Percentiles rank a stretch among this genome's conserved stretches.
phyloP scores from a whole-genome alignment of 1,140 invertebrate species.

The Colletes latitarsis region DNA sequence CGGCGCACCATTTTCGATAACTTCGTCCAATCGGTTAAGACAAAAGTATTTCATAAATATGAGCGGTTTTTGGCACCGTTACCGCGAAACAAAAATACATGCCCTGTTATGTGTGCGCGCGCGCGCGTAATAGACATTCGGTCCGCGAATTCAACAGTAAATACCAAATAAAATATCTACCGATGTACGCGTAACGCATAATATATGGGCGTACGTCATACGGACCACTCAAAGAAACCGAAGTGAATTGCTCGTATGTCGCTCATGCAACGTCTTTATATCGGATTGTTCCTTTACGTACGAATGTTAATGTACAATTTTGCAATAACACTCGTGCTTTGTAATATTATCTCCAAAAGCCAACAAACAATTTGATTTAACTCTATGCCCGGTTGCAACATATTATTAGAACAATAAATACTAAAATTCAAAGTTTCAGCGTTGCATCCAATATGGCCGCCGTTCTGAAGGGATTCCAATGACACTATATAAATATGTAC shows the following conservation, averaged over 20 bases:
- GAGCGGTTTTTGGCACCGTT: constrained; percentile 52
- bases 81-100: constrained; percentile 52
- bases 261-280: background rate
- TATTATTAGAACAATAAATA: background rate
- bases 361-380: background rate
- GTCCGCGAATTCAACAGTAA: constrained; percentile 18
- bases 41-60: constrained; percentile 62
- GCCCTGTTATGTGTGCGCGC: constrained; percentile 8
- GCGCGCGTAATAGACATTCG: constrained; percentile 24
- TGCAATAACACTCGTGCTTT: background rate
- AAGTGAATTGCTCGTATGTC: background rate
- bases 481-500: no score
- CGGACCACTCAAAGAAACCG: background rate
- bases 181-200: constrained; percentile 1
- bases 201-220: background rate
- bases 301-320: background rate
- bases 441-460: no score
- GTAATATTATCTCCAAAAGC: background rate
- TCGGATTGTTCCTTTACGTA: background rate
- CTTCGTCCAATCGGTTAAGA: constrained; percentile 1
- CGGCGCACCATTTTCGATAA: background rate
- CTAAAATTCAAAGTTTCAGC: background rate
- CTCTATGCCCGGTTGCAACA: no score
- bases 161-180: constrained; percentile 7
- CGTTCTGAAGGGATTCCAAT: no score